Percentiles rank a stretch among this genome's conserved stretches.
Conservation (phyloP, 2,888 invertebrate genomes). For the Nymphalis polychloros region DNA sequence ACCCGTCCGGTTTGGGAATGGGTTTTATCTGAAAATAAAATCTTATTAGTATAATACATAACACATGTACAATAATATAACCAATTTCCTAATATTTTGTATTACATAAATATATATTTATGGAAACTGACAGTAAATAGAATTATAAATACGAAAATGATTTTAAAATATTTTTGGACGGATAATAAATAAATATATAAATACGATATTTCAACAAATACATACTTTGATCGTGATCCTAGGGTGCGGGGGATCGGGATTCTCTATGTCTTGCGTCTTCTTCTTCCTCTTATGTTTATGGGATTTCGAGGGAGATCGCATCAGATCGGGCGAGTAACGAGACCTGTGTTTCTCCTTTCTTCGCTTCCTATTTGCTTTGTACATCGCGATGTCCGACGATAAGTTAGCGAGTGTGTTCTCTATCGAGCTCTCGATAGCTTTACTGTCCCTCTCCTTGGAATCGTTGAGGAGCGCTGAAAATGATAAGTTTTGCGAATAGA, state of each 20-base stretch:
- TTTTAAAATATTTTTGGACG: too few species aligned
- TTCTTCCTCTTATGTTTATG: slow-evolving; percentile 91
- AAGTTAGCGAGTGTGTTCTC: slow-evolving; percentile 74
- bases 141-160: too few species aligned
- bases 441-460: slow-evolving; percentile 70
- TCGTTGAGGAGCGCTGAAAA: slow-evolving; percentile 76
- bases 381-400: slow-evolving; percentile 76
- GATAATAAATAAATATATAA: background rate
- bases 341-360: slow-evolving; percentile 89
- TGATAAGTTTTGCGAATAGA: slow-evolving; percentile 68
- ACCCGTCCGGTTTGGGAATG: slow-evolving; percentile 89
- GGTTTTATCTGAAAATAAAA: slow-evolving; percentile 84
- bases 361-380: slow-evolving; percentile 85
- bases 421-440: slow-evolving; percentile 73
- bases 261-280: slow-evolving; percentile 85
- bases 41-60: too few species aligned
- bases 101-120: too few species aligned
- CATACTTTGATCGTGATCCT: slow-evolving; percentile 90
- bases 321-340: slow-evolving; percentile 86
- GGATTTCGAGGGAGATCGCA: slow-evolving; percentile 85
- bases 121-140: too few species aligned
- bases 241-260: slow-evolving; percentile 83
- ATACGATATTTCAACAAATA: background rate
- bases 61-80: too few species aligned
- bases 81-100: too few species aligned